Evolutionary conservation across 2,797 vertebrate genomes (phyloP).

Genomic region (Rhodeus uyekii): DNA sequence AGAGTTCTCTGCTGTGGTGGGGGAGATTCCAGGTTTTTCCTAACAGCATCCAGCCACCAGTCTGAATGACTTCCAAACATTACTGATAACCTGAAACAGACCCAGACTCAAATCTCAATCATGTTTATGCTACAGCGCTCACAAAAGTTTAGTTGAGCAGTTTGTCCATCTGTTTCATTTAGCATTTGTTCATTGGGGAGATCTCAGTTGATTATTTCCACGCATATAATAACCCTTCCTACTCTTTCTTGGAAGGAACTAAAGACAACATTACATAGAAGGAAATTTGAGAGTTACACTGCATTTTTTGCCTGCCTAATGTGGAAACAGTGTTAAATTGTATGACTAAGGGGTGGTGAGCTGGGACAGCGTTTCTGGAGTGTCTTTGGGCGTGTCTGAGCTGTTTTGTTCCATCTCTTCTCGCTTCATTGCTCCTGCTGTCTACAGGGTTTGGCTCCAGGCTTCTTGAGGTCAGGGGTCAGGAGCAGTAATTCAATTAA

Average conservation of each 20-base stretch:
- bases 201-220: conserved; percentile 6
- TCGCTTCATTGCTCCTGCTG: conserved; percentile 53
- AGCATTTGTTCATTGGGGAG: background rate
- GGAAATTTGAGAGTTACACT: background rate
- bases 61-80: conserved; percentile 50
- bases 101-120: conserved; percentile 13
- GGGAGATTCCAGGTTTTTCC: conserved; percentile 36
- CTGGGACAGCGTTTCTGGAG: conserved; percentile 8
- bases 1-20: background rate
- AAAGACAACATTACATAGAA: background rate
- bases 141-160: background rate
- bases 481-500: conserved; percentile 68
- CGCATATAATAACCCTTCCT: background rate
- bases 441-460: conserved; percentile 61
- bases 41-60: conserved; percentile 35
- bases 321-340: conserved; percentile 3
- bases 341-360: background rate
- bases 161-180: background rate
- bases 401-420: conserved; percentile 47
- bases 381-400: conserved; percentile 14
- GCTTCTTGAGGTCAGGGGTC: conserved; percentile 61
- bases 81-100: conserved; percentile 31
- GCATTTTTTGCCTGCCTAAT: background rate
- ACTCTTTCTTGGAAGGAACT: conserved; percentile 6
- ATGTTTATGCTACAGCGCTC: background rate